phyloP scores from a whole-genome alignment of 2,797 vertebrate genomes.

The Australoheros facetus region DNA sequence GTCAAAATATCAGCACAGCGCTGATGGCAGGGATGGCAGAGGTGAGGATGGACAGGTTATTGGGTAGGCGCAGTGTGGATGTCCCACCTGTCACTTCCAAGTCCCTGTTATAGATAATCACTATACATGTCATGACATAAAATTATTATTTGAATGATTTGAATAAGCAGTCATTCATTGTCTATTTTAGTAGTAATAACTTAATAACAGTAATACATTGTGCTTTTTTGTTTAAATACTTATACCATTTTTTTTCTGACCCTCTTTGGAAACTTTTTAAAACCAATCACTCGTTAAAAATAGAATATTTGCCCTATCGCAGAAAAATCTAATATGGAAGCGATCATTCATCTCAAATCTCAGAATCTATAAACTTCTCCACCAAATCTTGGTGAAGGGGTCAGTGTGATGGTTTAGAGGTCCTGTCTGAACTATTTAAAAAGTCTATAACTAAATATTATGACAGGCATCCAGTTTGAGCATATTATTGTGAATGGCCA shows the following conservation, averaged over 20 bases:
- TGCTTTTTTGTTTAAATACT: background rate
- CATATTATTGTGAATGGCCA: conserved; percentile 68
- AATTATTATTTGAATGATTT: background rate
- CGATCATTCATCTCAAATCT: fast-evolving
- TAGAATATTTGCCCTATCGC: background rate
- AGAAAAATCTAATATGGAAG: background rate
- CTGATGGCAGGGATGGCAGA: conserved; percentile 48
- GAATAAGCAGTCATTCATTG: background rate
- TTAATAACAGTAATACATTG: background rate
- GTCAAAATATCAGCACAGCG: conserved; percentile 60
- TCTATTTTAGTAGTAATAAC: background rate
- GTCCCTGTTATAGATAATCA: conserved; percentile 9
- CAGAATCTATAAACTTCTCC: background rate
- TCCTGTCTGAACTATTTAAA: conserved; percentile 53
- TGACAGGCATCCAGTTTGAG: conserved; percentile 68
- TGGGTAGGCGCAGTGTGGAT: conserved; percentile 41
- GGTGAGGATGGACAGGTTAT: conserved; percentile 72
- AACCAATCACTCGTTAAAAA: fast-evolving
- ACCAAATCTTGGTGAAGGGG: conserved; percentile 17
- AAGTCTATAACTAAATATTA: conserved; percentile 69
- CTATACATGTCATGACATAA: background rate
- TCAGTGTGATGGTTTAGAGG: conserved; percentile 25
- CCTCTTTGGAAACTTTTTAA: background rate
- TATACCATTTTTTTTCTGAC: background rate
- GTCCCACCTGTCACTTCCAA: conserved; percentile 19